Conservation (phyloP, 2,797 vertebrate species). For the Phylloscopus collybita region DNA sequence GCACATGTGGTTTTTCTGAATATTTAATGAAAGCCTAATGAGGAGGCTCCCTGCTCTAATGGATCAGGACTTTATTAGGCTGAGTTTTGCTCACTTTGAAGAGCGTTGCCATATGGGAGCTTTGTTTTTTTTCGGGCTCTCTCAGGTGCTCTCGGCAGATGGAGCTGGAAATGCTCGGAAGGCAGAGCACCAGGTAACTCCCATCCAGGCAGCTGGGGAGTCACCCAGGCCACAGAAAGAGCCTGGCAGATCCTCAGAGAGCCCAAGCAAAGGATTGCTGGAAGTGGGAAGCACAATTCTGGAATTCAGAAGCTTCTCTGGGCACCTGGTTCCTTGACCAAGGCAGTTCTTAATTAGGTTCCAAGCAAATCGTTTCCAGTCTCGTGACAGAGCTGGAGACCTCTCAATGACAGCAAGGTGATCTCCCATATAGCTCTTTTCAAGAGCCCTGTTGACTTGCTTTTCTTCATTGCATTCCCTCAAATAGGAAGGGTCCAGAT, state of each 20-base stretch:
- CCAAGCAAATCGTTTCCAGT: background rate
- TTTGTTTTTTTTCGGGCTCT: background rate
- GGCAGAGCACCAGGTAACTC: background rate
- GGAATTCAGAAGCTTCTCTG: background rate
- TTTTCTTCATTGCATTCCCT: background rate
- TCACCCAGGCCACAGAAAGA: background rate
- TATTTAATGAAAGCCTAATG: background rate
- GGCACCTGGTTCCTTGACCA: background rate
- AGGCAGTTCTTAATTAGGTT: slow-evolving; percentile 25
- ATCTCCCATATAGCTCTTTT: background rate
- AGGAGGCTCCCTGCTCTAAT: background rate
- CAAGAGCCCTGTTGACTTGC: background rate
- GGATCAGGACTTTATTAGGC: background rate
- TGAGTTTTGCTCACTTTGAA: slow-evolving; percentile 32
- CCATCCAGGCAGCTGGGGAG: background rate
- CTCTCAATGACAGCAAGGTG: background rate
- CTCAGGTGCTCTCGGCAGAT: slow-evolving; percentile 45
- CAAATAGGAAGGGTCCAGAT: background rate
- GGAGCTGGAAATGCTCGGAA: background rate
- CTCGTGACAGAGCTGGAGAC: background rate
- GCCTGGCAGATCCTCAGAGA: background rate
- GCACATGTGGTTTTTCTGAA: background rate
- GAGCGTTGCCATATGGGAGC: slow-evolving; percentile 23
- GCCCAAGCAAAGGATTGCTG: background rate
- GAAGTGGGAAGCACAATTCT: background rate